Evolutionary conservation across 2,797 vertebrate genomes (phyloP), one percentile per base, ranked within the genome.

Genomic region (Anniella stebbinsi): DNA sequence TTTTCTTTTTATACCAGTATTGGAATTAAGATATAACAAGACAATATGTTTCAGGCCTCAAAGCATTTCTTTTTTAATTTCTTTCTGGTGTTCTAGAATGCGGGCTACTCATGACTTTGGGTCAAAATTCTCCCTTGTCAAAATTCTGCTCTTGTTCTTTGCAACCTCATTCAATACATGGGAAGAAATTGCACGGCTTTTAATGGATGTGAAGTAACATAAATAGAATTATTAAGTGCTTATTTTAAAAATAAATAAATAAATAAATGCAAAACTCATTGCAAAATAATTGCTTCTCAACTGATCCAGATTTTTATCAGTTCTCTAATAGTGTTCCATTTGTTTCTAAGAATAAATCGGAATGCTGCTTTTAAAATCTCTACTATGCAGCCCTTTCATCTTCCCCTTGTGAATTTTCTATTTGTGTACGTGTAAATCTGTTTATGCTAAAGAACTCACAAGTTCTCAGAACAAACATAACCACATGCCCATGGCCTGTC

Each of bases 211-310:
- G 11, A 76, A 77, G 1, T 81, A 54, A 81, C 69, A 72, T 11
- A 82, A 76, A 45, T 54, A 81, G 87, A 73, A 60, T 88, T 88
- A 60, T 87, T 87, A 48, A 45, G 18, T 38, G 41, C 60, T 83
- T 72, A 10, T 72, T 77, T 87, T 66, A 45, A 63, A 84, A 63
- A 36, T 25, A 2, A 17, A 21, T 66, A 36, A n/a, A 18, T 63
- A 81, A 81, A 81, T 54, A 38, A 86, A 86, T 81, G 28, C 38
- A 30, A 33, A 8, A 45, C 28, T 13, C 8, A 17, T 1, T 57
- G 36, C 18, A 87, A 81, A 73, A 82, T 67, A 41, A 67, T 66
- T 30, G 28, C 63, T 54, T 23, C 25, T 78, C 36, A n/a, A 48
- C 30, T 10, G 10, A n/a, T 48, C 69, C 67, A 81, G 21, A 80